Base-by-base conservation (phyloP, 1,140 invertebrate genomes). In the Drosophila kepulauana region DNA sequence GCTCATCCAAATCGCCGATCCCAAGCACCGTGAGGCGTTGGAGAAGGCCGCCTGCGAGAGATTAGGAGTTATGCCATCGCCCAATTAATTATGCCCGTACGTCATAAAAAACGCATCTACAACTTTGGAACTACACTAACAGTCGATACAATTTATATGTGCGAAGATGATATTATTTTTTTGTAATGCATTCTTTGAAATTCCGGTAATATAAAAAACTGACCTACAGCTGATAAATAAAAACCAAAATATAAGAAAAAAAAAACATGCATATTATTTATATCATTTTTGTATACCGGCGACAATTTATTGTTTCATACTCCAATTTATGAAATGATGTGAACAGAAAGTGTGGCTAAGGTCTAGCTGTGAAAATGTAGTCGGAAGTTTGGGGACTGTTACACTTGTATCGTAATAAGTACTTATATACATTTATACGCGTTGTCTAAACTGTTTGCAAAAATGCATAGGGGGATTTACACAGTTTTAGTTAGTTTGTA, bases 11-110 rank as follows among this genome's bases (percentile, higher is more conserved):
- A 96, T 99, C 48, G 96, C 98, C 0, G 98, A 98, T 93, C 98
- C 98, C 0, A 95, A 98, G 91, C 97, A 98, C 78, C 94, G 98
- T 59, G 96, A 97, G 92, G 88, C 93, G 0, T 93, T 99, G 5
- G 98, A 99, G 92, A 98, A 98, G 92, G 95, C 96, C 1, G 97
- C 97, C 5, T 99, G 96, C 90, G 97, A 98, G 84, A 94, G 98
- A 62, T 94, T 99, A 0, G 97, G 98, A 93, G 95, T 94, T 59
- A 98, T 98, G 96, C 98, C 98, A 1, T 95, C 95, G 7, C 54
- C 74, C 2, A 48, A 64, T 25, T 88, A 81, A 65, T 3, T 13
- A 28, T 43, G 16, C 13, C 33, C 13, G 2, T 25, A 11, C 2
- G 4, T 13, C n/a, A 43, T 43, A 43, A 6, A 38, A 38, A 6